phyloP scores from a whole-genome alignment of 2,888 invertebrate species.

The Pollenia griseotomentosa region DNA sequence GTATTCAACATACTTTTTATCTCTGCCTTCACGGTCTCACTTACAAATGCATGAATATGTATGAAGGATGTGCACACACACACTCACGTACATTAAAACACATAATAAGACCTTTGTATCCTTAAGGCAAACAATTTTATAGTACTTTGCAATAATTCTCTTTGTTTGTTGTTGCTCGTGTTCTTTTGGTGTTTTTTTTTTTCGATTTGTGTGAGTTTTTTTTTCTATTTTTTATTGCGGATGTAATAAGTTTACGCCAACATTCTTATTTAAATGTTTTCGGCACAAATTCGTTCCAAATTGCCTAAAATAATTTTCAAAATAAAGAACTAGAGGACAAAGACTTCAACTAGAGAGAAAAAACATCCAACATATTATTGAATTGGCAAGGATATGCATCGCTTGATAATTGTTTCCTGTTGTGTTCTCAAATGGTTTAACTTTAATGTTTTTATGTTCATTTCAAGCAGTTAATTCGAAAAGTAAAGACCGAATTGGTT shows the following conservation, averaged over 20 bases:
- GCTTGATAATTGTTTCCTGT: slow-evolving; percentile 64
- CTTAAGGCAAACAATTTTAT: slow-evolving; percentile 60
- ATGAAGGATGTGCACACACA: neutral
- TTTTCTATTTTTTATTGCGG: slow-evolving; percentile 63
- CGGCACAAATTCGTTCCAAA: slow-evolving; percentile 56
- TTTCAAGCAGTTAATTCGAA: too few relatives aligned
- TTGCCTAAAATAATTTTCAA: slow-evolving; percentile 53
- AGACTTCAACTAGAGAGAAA: neutral
- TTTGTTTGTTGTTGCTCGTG: slow-evolving; percentile 29
- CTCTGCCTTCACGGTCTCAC: neutral
- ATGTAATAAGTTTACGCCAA: slow-evolving; percentile 71
- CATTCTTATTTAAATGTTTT: slow-evolving; percentile 67
- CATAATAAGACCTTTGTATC: slow-evolving; percentile 55
- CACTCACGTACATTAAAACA: slow-evolving; percentile 3
- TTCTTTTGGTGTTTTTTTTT: neutral
- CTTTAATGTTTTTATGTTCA: neutral
- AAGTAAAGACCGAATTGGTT: too few relatives aligned
- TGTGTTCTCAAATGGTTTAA: slow-evolving; percentile 14
- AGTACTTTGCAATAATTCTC: slow-evolving; percentile 45
- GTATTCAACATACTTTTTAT: slow-evolving; percentile 6
- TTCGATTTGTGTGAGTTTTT: slow-evolving; percentile 25
- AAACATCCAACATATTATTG: slow-evolving; percentile 44
- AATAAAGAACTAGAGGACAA: slow-evolving; percentile 13
- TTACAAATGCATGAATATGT: neutral
- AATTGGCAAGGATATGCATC: slow-evolving; percentile 66